Percentiles rank a stretch among this genome's conserved stretches.
These are phyloP conservation scores for Girardinichthys multiradiatus DNA, from an alignment of 2,113 vertebrate species.

Conservation along the genomic window DNA sequence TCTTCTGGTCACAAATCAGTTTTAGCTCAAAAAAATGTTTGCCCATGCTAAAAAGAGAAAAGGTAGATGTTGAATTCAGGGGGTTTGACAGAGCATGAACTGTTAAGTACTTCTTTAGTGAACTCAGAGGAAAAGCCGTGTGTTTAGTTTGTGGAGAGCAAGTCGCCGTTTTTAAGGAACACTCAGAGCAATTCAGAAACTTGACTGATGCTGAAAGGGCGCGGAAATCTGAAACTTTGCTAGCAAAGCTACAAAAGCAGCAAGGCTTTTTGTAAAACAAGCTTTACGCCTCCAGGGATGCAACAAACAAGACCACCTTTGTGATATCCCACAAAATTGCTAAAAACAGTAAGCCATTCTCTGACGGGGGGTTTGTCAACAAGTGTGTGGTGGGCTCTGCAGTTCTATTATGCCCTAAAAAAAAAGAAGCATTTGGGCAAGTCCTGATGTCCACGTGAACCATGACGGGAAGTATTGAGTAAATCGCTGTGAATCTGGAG, in stretches of 20 bases:
- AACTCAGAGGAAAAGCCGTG: too few species aligned
- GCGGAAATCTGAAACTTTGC: not conserved
- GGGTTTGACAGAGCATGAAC: conserved; percentile 9
- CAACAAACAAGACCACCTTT: conserved; percentile 16
- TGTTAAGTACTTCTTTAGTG: too few species aligned
- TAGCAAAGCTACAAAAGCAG: not conserved
- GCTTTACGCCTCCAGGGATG: not conserved
- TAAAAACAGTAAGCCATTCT: conserved; percentile 16
- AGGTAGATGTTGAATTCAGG: not conserved
- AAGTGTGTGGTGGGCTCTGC: too few species aligned
- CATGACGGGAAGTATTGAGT: too few species aligned
- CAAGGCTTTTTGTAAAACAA: not conserved
- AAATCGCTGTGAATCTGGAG: too few species aligned
- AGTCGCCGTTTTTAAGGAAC: conserved; percentile 15
- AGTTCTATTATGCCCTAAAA: not conserved
- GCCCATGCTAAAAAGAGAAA: not conserved
- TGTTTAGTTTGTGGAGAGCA: conserved; percentile 27
- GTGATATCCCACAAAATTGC: conserved; percentile 11
- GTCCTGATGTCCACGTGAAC: too few species aligned
- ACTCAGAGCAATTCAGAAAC: not conserved
- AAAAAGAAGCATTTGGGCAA: too few species aligned
- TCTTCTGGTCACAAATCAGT: too few species aligned
- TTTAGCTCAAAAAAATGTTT: too few species aligned
- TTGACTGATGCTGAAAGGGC: not conserved
- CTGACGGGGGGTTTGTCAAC: not conserved